Conservation (phyloP, 2,888 invertebrate species). For the Drosophila nr. fundita region DNA sequence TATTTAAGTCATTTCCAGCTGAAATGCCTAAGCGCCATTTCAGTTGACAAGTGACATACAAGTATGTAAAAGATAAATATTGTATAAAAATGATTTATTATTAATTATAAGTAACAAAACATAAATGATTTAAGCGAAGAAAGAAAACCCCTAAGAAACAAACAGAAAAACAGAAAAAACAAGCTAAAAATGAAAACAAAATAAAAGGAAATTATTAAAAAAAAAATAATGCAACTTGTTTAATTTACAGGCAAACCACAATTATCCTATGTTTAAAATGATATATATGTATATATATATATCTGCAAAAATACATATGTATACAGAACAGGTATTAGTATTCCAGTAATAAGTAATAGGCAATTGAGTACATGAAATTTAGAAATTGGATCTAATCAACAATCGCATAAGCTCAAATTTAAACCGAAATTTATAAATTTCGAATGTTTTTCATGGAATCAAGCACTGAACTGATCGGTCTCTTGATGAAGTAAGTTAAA, state of each 20-base stretch:
- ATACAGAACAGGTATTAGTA: neutral
- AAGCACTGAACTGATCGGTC: neutral
- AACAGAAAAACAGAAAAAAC: slow-evolving; percentile 56
- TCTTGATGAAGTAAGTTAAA: neutral
- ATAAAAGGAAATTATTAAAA: slow-evolving; percentile 77
- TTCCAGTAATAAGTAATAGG: neutral
- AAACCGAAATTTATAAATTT: neutral
- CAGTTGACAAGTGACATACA: slow-evolving; percentile 59
- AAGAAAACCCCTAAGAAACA: slow-evolving; percentile 57
- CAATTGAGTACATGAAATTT: too few relatives aligned
- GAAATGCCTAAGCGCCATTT: slow-evolving; percentile 58
- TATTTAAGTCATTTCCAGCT: slow-evolving; percentile 69
- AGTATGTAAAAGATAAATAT: slow-evolving; percentile 72
- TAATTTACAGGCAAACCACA: neutral
- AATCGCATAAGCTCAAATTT: neutral
- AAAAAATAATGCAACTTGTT: slow-evolving; percentile 7
- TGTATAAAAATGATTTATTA: slow-evolving; percentile 81
- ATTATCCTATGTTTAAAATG: neutral
- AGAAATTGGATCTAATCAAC: neutral
- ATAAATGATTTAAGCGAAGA: slow-evolving; percentile 66
- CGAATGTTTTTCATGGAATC: neutral
- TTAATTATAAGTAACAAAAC: slow-evolving; percentile 67
- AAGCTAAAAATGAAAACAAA: slow-evolving; percentile 72
- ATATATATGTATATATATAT: neutral
- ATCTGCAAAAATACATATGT: neutral